Base-by-base conservation (phyloP, 2,113 vertebrate species). In the Plectropomus leopardus region DNA sequence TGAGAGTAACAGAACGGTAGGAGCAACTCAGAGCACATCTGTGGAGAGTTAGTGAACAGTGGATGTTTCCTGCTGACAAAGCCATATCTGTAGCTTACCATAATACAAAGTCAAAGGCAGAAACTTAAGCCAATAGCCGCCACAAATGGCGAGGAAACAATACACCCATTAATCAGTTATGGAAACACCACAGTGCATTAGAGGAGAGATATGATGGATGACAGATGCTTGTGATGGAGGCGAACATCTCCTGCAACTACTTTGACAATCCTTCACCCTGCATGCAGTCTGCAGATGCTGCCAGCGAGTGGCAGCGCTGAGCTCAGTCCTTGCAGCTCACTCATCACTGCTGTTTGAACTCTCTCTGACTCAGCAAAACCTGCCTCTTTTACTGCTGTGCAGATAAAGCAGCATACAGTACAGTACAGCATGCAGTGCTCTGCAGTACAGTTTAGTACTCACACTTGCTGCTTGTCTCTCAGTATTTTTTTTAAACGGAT, bases 281-380 rank as follows among this genome's bases (percentile, higher is more conserved):
- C 6, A 7, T 78, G 90, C 65, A 82, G 77, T 61, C 54, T n/a
- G 28, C 28, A 23, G 19, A 9, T 19, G 21, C 45, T 74, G 76
- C 92, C 95, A 94, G 87, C n/a, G 53, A 70, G 91, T 81, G 93
- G 92, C 92, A 92, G 84, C 72, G 60, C 73, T 91, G 93, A 92
- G 92, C 80, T 63, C 57, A 30, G 4, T 66, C 42, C 26, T n/a
- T 23, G 30, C 10, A 1, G 72, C 84, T 85, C 77, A 48, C 78
- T 91, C 83, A 83, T 80, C 78, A 79, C 72, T 86, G 85, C 86
- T 85, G 82, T 10, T 55, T 74, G 84, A 78, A 84, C 78, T 86
- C 72, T 80, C 89, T 93, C 93, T 94, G 93, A 94, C 92, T 94
- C 93, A 94, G 93, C 94, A 93, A 85, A 92, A 89, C 40, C 70